phyloP scores from a whole-genome alignment of 37 sponge, comb jelly and placozoan genomes.

The Bolinopsis microptera region DNA sequence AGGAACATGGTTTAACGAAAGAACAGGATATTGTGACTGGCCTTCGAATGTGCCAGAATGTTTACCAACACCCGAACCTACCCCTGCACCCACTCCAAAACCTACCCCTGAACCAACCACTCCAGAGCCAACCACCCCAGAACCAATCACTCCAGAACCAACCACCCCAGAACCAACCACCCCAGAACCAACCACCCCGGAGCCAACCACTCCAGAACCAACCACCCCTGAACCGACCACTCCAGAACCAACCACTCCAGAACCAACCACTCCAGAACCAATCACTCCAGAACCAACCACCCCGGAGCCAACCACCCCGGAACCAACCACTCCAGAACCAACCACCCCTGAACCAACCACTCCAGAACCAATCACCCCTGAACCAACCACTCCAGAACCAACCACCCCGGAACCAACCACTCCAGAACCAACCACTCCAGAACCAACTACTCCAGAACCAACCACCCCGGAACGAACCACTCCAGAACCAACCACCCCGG shows the following conservation, averaged over 20 bases:
- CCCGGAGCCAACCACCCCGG: not conserved
- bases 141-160: constrained; percentile 30
- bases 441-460: constrained; percentile 12
- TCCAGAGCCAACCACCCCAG: not conserved
- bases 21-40: constrained; percentile 7
- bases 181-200: constrained; percentile 5
- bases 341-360: constrained; percentile 8
- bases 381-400: constrained; percentile 32
- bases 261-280: constrained; percentile 27
- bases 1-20: not conserved
- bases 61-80: not conserved
- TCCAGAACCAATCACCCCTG: constrained; percentile 24
- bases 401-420: constrained; percentile 8
- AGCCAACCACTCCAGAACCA: constrained; percentile 10
- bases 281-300: constrained; percentile 28
- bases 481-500: constrained; percentile 19
- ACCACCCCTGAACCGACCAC: constrained; percentile 25
- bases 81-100: constrained; percentile 16
- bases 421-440: constrained; percentile 19
- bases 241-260: constrained; percentile 31
- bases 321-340: constrained; percentile 20
- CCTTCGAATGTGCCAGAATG: constrained; percentile 11
- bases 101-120: constrained; percentile 32
- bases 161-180: constrained; percentile 18
- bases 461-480: constrained; percentile 3